Conservation (phyloP, 2,888 invertebrate species). For the Neria commutata region DNA sequence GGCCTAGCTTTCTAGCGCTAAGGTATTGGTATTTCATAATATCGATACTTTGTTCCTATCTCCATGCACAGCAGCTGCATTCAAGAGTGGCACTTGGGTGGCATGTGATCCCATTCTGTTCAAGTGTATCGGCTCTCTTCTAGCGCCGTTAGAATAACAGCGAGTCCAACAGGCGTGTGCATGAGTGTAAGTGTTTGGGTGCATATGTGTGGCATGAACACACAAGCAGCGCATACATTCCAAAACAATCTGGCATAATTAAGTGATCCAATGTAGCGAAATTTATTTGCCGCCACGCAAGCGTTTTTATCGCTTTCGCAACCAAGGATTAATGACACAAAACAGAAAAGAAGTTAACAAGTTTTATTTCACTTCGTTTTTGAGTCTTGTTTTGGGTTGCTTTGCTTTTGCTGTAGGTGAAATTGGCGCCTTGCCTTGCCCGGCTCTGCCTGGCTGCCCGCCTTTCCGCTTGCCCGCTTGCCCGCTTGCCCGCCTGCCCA, state of each 20-base stretch:
- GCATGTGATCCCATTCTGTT: no score
- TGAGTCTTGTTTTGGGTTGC: neutral
- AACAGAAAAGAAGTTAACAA: constrained; percentile 18
- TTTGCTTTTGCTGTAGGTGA: neutral
- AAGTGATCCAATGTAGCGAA: constrained; percentile 11
- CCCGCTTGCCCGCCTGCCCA: neutral
- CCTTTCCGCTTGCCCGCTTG: neutral
- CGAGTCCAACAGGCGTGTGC: neutral
- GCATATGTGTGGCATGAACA: no score
- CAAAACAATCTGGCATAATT: constrained; percentile 6
- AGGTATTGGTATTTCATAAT: no score
- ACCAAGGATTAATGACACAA: constrained; percentile 29
- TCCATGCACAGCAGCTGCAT: no score
- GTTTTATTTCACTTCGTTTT: neutral
- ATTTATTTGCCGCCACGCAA: constrained; percentile 1
- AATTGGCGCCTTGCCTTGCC: constrained; percentile 35
- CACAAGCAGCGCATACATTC: neutral
- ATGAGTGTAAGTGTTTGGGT: neutral
- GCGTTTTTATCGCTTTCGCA: constrained; percentile 21
- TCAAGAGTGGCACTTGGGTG: constrained; percentile 4
- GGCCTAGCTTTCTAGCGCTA: no score
- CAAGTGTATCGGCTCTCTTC: no score
- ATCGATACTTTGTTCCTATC: no score
- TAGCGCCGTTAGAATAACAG: neutral
- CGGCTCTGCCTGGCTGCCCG: constrained; percentile 14